Evolutionary conservation across 2,113 vertebrate genomes (phyloP), one percentile per base, ranked within the genome.

Genomic region (Anarrhichthys ocellatus): DNA sequence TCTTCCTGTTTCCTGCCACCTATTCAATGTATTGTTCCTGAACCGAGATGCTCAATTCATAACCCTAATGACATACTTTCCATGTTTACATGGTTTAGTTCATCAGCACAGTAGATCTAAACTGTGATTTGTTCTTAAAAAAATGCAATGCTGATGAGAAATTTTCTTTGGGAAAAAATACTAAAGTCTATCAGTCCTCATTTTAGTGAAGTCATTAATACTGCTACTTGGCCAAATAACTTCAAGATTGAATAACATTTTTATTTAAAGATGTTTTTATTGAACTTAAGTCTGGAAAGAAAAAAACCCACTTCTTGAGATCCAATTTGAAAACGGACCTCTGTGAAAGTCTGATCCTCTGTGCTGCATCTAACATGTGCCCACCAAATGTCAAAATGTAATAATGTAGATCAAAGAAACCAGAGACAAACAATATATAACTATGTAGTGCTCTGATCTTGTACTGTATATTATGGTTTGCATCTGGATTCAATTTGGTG

Each of bases 61-160:
- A 69, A 73, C 74, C 74, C 36, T 64, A 36, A 44, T 74, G 52
- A 67, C 64, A 67, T 44, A 56, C 52, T 73, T 79, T 73, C 75
- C 64, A 63, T 65, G 68, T 84, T 83, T 77, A 58, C 76, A 5
- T 73, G 42, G 15, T 61, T 36, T 70, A 46, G 20, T 81, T 76
- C 62, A 75, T 84, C 66, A 81, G 29, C 72, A 76, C 34, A 80
- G 69, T 56, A 32, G 38, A 85, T 85, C 59, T 75, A 52, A 82
- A 71, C 58, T 29, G 9, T 64, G 24, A 40, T 62, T 74, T 64
- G 65, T 75, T n/a, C 58, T 46, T 54, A 13, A 72, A 59, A 61
- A 82, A 67, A 63, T 42, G 20, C 38, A 22, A 27, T 14, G 14
- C 50, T 80, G 34, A 73, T 80, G 65, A 75, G 17, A 73, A 29